Evolutionary conservation across 37 sponge, comb jelly and placozoan genomes (phyloP).

Genomic region (Cladorhizidae sp.): DNA sequence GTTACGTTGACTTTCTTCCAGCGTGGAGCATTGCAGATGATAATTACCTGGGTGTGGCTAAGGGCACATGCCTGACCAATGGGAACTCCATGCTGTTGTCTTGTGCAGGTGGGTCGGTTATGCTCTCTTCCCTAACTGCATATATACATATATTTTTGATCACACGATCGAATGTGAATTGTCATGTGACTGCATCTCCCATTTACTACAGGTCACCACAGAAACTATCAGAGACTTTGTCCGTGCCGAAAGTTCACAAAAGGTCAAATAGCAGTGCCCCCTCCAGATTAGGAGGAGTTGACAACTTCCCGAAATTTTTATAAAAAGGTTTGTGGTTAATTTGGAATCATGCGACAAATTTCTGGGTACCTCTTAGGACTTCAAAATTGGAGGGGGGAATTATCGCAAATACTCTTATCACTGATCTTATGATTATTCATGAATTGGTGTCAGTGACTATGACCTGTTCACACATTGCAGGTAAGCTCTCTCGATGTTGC

Average conservation of each 20-base stretch:
- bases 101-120: constrained; percentile 63
- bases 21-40: constrained; percentile 27
- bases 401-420: too few species aligned
- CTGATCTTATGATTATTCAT: too few species aligned
- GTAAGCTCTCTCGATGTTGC: too few species aligned
- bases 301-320: too few species aligned
- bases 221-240: constrained; percentile 57
- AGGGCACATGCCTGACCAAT: constrained; percentile 60
- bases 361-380: too few species aligned
- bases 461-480: too few species aligned
- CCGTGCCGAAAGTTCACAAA: constrained; percentile 55
- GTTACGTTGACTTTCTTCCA: constrained; percentile 57
- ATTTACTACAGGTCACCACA: constrained; percentile 31
- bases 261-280: constrained; percentile 57
- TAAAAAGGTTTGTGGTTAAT: too few species aligned
- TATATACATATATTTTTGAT: background rate
- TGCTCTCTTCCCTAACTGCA: background rate
- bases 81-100: constrained; percentile 59
- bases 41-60: background rate
- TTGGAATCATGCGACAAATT: too few species aligned
- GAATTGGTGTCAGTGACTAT: too few species aligned
- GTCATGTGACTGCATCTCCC: background rate
- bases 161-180: too few species aligned
- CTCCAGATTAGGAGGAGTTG: background rate
- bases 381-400: too few species aligned